phyloP scores from a whole-genome alignment of 2,797 vertebrate genomes.

The Clarias platycephalus region DNA sequence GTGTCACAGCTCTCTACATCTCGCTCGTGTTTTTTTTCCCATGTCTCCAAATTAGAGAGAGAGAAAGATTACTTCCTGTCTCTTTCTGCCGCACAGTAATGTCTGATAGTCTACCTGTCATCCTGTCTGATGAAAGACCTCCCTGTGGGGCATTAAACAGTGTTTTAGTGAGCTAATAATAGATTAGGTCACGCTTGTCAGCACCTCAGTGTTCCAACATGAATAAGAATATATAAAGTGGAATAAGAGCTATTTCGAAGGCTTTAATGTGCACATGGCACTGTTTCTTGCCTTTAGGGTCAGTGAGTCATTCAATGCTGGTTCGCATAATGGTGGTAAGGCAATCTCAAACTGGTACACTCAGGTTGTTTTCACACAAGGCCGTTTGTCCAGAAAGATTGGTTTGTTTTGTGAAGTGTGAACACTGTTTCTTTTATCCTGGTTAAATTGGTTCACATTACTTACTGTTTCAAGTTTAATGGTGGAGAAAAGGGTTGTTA shows the following conservation, averaged over 20 bases:
- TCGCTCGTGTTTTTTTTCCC: constrained; percentile 43
- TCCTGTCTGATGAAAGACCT: constrained; percentile 75
- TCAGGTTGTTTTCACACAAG: neutral
- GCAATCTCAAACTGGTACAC: neutral
- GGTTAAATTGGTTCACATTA: neutral
- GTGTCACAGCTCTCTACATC: neutral
- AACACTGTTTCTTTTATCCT: neutral
- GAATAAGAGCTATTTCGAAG: constrained; percentile 47
- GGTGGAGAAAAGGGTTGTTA: neutral
- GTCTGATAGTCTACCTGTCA: constrained; percentile 78
- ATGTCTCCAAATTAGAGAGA: constrained; percentile 67
- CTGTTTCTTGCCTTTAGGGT: constrained; percentile 17
- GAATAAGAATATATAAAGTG: constrained; percentile 68
- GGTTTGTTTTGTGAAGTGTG: neutral
- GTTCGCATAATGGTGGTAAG: neutral
- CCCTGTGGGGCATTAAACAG: constrained; percentile 71
- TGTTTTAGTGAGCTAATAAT: constrained; percentile 80
- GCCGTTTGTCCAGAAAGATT: neutral
- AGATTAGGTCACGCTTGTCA: constrained; percentile 79
- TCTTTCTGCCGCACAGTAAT: constrained; percentile 29
- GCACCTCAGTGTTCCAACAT: constrained; percentile 66
- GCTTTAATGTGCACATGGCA: constrained; percentile 50
- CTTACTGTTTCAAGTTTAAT: neutral
- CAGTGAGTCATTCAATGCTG: neutral
- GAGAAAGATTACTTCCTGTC: constrained; percentile 63